A percentile compares a stretch with the other conserved stretches of the same genome.
Evolutionary conservation across 2,113 vertebrate genomes (phyloP).

Genomic region (Rhynchomys soricoides): DNA sequence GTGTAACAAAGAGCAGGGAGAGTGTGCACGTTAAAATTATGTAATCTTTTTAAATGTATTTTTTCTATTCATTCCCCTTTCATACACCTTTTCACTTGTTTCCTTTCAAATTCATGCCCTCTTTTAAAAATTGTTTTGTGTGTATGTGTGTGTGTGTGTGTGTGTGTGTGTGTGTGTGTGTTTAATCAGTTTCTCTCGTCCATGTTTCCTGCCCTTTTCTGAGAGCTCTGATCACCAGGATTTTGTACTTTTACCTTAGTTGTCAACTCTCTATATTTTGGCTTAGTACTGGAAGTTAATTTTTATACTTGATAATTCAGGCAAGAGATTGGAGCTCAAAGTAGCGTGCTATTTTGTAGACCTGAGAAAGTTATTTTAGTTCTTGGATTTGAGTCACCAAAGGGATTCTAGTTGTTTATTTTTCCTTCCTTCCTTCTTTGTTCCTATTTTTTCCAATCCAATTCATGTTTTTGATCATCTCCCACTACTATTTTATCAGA

Average conservation of each 20-base stretch:
- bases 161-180: not conserved
- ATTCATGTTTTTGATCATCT: not conserved
- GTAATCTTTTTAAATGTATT: not conserved
- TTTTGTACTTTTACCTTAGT: not conserved
- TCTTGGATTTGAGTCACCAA: not conserved
- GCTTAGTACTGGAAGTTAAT: not conserved
- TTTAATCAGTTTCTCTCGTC: not conserved
- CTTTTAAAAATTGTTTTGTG: not conserved
- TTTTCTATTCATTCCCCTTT: not conserved
- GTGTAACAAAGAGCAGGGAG: not conserved
- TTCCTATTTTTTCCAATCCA: not conserved
- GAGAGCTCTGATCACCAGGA: not conserved
- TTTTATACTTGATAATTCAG: not conserved
- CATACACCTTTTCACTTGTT: not conserved
- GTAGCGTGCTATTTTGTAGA: not conserved
- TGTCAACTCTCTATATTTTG: not conserved
- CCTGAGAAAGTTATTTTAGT: not conserved
- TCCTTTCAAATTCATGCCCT: not conserved
- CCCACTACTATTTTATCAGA: not conserved
- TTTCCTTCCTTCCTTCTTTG: not conserved
- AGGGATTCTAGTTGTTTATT: not conserved
- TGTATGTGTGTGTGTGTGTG: not conserved
- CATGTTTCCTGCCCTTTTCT: not conserved
- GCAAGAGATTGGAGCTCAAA: not conserved
- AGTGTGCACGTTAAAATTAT: not conserved